These are phyloP conservation scores for Cliona cf. orientalis DNA, from an alignment of 37 sponge, comb jelly and placozoan species.

Conservation along the genomic window DNA sequence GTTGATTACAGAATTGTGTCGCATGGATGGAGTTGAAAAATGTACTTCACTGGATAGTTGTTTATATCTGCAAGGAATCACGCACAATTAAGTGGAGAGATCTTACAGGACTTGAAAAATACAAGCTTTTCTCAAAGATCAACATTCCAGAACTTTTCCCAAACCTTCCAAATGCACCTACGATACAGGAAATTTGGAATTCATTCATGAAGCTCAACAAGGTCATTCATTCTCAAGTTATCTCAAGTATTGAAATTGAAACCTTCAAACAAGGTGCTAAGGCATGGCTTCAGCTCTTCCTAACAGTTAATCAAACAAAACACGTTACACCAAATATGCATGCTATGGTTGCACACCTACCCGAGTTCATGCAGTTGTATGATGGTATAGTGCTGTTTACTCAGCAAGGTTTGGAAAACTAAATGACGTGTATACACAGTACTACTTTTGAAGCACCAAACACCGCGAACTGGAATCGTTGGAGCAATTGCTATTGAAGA, in stretches of 20 bases:
- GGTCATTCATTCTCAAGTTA: no score
- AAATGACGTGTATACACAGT: no score
- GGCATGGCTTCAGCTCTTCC: no score
- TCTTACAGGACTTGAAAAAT: slow-evolving; percentile 23
- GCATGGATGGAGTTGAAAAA: neutral
- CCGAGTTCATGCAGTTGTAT: no score
- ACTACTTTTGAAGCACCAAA: no score
- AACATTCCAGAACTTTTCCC: no score
- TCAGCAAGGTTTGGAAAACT: no score
- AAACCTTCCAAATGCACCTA: neutral
- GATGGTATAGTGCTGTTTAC: no score
- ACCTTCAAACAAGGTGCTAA: no score
- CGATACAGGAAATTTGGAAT: neutral
- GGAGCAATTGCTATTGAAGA: no score
- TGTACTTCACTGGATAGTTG: neutral
- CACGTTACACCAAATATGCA: neutral
- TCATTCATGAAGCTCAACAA: neutral
- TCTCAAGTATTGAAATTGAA: no score
- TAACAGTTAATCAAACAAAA: neutral
- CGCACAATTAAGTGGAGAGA: slow-evolving; percentile 5
- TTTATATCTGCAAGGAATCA: slow-evolving; percentile 5
- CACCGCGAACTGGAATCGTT: no score
- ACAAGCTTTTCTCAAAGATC: slow-evolving; percentile 8
- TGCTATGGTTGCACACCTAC: neutral
- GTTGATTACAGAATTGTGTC: neutral